Base-by-base conservation (phyloP, 1,140 invertebrate genomes). In the Ptiloglossa arizonensis region DNA sequence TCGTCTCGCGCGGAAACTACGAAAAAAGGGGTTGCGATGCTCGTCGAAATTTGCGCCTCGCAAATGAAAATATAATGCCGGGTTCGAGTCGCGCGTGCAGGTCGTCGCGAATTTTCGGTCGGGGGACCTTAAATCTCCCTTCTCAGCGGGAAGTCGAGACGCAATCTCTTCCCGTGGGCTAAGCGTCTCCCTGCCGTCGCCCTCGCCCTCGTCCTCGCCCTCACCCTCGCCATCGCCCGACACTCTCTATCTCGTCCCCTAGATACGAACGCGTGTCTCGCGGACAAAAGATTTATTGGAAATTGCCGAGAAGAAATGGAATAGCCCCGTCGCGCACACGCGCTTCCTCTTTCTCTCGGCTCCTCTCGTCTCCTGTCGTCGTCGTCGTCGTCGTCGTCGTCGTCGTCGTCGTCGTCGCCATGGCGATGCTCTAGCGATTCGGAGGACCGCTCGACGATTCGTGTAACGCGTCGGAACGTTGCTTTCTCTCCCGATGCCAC, bases 201-300 rank as follows among this genome's bases (percentile, higher is more conserved):
- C 2, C 63, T 48, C 22, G 17, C 68, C 62, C 35, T 38, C 63
- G 68, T 77, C 54, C 68, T 79, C 71, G 76, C 67, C 74, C n/a
- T 11, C 17, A 11, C 22, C 11, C n/a, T 19, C 24, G 35, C 17
- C 6, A n/a, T 27, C 44, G 41, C 41, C n/a, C n/a, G n/a, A n/a
- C n/a, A n/a, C n/a, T n/a, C n/a, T 52, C 17, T 19, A 56, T 60
- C 15, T 29, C 27, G 13, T 56, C 73, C 85, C 87, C 87, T 86
- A 84, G 87, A 88, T 87, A 81, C 82, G 79, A 85, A 80, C 86
- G 86, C 86, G 89, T 89, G 88, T 89, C 88, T 86, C 85, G 85
- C 86, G 87, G 81, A 88, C 88, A 87, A 90, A 89, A 90, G 89
- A 90, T 90, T 90, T 90, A 90, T 90, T 90, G 89, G 87, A 87